Base-by-base conservation (phyloP, 2,797 vertebrate genomes). In the Helostoma temminkii region DNA sequence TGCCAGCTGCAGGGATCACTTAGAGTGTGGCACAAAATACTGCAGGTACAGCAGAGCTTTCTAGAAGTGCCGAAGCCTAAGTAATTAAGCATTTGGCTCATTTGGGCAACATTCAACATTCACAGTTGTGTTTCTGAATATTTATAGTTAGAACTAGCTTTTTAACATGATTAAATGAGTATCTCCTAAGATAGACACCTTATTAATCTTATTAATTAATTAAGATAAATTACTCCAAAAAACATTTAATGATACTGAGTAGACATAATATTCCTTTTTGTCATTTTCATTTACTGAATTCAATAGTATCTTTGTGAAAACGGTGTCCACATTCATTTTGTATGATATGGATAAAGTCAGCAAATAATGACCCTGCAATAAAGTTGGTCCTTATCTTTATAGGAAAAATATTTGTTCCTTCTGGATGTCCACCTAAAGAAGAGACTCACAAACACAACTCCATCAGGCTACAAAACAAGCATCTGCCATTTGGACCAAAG, bases 11-110 rank as follows among this genome's bases (percentile, higher is more conserved):
- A 89, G 91, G 63, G 91, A 93, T 3, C 74, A 93, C 48, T 41
- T 57, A 0, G 94, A 95, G 62, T 95, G 94, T 14, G 93, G 87
- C 46, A 94, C 94, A 2, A 88, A 91, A 41, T 90, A 90, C 85
- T 95, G 94, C 93, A 94, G 91, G 92, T 94, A 82, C 41, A 63
- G 41, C 9, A 14, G 5, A 54, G 14, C 21, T 48, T n/a, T 26
- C 32, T 5, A 9, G 9, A 58, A 9, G 12, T 26, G 10, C 41
- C 34, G 2, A 36, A 19, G 16, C 19, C 9, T 36, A 14, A 21
- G 1, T 37, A 9, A 8, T 19, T n/a, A n/a, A n/a, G n/a, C n/a
- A n/a, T n/a, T n/a, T n/a, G n/a, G n/a, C n/a, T n/a, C n/a, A 48
- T 62, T 30, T 41, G 4, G 28, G 15, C 12, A 15, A 18, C 15